Evolutionary conservation across 2,888 invertebrate species (phyloP), one percentile per base, ranked within the genome.

Genomic region (Augochlorella aurata): DNA sequence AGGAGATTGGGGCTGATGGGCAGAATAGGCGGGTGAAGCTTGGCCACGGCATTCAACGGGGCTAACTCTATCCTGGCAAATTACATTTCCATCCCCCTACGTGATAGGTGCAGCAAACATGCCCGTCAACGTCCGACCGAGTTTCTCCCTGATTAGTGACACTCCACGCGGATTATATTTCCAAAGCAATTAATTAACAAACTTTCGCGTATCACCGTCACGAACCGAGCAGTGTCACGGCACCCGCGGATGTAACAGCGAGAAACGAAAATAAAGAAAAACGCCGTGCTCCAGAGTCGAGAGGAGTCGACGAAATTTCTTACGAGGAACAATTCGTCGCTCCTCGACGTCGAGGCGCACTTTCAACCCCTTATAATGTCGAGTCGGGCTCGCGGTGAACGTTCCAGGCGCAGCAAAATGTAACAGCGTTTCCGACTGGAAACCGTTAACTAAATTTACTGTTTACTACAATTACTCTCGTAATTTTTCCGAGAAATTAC

Each of bases 71-170:
- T 90, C 86, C 84, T 81, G 79, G 89, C 87, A 90, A 90, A 90
- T 90, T 90, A 89, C 89, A 89, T 89, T 90, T 90, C 88, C 88
- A 90, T 90, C 90, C 90, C 85, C 79, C 87, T 89, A 87, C 88
- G 85, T 87, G 89, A 90, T 90, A 89, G 90, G 88, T 89, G 89
- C 88, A 87, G 88, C 89, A 89, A 90, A 89, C 90, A 90, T 87
- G 89, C 88, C 87, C 89, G 89, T 90, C 90, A 90, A 90, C 87
- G 90, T 90, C 90, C 89, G 84, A 90, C 89, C 86, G 87, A 89
- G 86, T 89, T 90, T 88, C 88, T 83, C 81, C 85, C 87, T 89
- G 89, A 90, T 90, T 90, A 90, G 90, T 89, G 87, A 89, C 85
- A 85, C 85, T 86, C 84, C 81, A 85, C 85, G 85, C 78, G 87